Evolutionary conservation across 2,797 vertebrate species (phyloP).

Genomic region (Leptatherina wallacei): DNA sequence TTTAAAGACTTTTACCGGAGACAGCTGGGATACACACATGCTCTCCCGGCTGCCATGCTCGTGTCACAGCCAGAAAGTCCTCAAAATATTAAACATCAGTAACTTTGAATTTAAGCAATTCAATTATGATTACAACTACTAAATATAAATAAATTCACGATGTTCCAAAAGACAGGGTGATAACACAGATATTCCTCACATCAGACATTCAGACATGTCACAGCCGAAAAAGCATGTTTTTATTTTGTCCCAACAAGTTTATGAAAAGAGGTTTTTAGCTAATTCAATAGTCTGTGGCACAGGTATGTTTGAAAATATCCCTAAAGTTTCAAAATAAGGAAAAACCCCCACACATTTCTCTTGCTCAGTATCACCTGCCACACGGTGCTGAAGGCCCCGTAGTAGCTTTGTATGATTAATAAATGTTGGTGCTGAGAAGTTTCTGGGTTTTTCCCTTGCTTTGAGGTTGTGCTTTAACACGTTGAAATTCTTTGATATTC

Average conservation of each 20-base stretch:
- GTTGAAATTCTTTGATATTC: background rate
- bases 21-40: background rate
- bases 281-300: background rate
- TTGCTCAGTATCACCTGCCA: background rate
- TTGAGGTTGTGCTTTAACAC: background rate
- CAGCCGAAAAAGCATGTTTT: background rate
- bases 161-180: background rate
- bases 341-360: background rate
- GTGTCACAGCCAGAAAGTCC: background rate
- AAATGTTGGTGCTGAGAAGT: background rate
- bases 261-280: background rate
- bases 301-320: background rate
- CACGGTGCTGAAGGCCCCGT: background rate
- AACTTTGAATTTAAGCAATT: background rate
- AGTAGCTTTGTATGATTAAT: background rate
- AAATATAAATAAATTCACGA: background rate
- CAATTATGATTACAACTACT: background rate
- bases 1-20: background rate
- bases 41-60: background rate
- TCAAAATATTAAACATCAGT: background rate
- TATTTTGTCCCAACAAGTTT: background rate
- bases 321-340: background rate
- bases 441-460: background rate
- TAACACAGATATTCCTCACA: background rate
- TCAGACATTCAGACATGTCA: background rate